phyloP scores from a whole-genome alignment of 2,888 invertebrate genomes.

The Clitarchus hookeri region DNA sequence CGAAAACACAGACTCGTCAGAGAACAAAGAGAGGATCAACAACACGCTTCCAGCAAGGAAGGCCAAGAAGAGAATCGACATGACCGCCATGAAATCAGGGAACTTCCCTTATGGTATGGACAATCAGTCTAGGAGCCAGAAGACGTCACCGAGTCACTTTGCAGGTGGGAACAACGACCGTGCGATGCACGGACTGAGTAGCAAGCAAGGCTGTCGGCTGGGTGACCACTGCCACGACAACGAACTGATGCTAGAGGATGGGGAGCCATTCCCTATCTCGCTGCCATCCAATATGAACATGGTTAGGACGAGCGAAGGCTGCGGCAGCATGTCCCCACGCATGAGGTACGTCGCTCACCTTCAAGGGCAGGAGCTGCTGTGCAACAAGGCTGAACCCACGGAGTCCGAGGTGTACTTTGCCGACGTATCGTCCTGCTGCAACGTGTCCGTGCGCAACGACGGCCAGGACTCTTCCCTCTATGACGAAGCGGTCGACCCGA shows the following conservation, averaged over 20 bases:
- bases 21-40: slow-evolving; percentile 56
- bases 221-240: slow-evolving; percentile 31
- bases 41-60: slow-evolving; percentile 63
- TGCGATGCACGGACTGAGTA: slow-evolving; percentile 27
- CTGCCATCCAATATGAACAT: slow-evolving; percentile 28
- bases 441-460: slow-evolving; percentile 66
- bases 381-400: slow-evolving; percentile 59
- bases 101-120: slow-evolving; percentile 50
- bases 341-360: slow-evolving; percentile 32
- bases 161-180: slow-evolving; percentile 17
- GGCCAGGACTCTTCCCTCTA: slow-evolving; percentile 64
- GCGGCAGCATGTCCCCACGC: slow-evolving; percentile 31
- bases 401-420: slow-evolving; percentile 87
- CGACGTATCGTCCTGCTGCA: slow-evolving; percentile 79
- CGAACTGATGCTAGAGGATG: slow-evolving; percentile 28
- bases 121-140: slow-evolving; percentile 31
- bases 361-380: slow-evolving; percentile 53
- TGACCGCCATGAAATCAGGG: slow-evolving; percentile 59
- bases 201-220: slow-evolving; percentile 30
- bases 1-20: slow-evolving; percentile 54
- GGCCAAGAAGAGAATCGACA: slow-evolving; percentile 60
- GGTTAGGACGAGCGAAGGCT: slow-evolving; percentile 28
- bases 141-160: slow-evolving; percentile 33
- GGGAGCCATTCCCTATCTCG: slow-evolving; percentile 29
- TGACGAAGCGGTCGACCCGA: slow-evolving; percentile 59